A percentile compares a stretch with the other conserved stretches of the same genome.
phyloP scores from a whole-genome alignment of 2,888 invertebrate genomes.

The Philereme transversata region DNA sequence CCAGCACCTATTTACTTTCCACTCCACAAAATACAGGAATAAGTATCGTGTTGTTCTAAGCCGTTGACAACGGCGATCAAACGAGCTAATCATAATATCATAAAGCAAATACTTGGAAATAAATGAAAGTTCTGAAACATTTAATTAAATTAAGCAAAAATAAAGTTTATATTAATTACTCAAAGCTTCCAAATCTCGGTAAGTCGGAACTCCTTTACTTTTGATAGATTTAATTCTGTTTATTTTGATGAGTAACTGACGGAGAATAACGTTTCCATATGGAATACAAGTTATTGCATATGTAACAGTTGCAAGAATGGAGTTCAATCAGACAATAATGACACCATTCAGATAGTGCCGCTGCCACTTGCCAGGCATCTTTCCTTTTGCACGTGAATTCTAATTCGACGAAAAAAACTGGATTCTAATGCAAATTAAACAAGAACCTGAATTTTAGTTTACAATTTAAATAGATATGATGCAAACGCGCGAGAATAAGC shows the following conservation, averaged over 20 bases:
- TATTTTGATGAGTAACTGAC: neutral
- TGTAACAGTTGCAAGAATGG: too few relatives aligned
- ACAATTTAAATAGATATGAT: constrained; percentile 44
- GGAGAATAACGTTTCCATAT: neutral
- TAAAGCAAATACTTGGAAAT: constrained; percentile 1
- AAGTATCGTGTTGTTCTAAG: too few relatives aligned
- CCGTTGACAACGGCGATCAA: constrained; percentile 1
- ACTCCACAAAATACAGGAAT: neutral
- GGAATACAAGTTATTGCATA: neutral
- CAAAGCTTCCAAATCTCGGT: constrained; percentile 17
- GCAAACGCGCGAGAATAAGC: constrained; percentile 36
- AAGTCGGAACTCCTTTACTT: constrained; percentile 6
- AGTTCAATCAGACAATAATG: constrained; percentile 6
- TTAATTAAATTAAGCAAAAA: constrained; percentile 13
- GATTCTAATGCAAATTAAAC: constrained; percentile 40
- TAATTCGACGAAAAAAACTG: constrained; percentile 38
- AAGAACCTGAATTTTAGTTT: constrained; percentile 38
- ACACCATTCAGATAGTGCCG: constrained; percentile 17
- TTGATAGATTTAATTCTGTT: neutral
- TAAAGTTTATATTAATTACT: constrained; percentile 20
- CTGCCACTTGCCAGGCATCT: constrained; percentile 17
- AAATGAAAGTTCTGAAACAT: constrained; percentile 8
- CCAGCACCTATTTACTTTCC: neutral
- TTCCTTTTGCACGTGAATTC: constrained; percentile 33
- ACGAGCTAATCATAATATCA: constrained; percentile 5